Percentiles rank a stretch among this genome's conserved stretches.
Conservation (phyloP, 2,888 invertebrate genomes). For the Gnatocerus cornutus region DNA sequence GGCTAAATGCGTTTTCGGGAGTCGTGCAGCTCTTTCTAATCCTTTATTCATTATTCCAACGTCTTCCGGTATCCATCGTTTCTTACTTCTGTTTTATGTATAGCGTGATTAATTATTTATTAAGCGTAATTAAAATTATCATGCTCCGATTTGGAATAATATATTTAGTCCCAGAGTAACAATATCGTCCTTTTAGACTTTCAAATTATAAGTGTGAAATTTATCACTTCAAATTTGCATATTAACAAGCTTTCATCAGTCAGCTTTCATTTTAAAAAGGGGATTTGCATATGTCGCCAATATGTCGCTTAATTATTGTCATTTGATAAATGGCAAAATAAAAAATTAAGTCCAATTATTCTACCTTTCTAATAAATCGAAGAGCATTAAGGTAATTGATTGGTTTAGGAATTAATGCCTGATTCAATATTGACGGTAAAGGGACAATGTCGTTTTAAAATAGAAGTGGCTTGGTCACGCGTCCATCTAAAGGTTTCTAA, state of each 20-base stretch:
- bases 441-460: constrained; percentile 2
- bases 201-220: constrained; percentile 9
- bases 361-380: not conserved
- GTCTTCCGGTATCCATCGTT: constrained; percentile 13
- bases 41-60: not conserved
- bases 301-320: constrained; percentile 5
- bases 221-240: constrained; percentile 11
- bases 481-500: no score
- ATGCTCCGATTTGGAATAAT: not conserved
- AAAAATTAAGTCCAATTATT: not conserved
- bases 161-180: constrained; percentile 4
- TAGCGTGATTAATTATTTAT: constrained; percentile 1
- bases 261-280: not conserved
- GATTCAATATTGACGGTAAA: constrained; percentile 1
- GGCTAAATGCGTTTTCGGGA: constrained; percentile 2
- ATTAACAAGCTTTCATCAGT: constrained; percentile 8
- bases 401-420: constrained; percentile 8
- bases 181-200: constrained; percentile 9
- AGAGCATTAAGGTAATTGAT: constrained; percentile 6
- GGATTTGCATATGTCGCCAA: constrained; percentile 14
- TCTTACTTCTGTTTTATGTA: constrained; percentile 12
- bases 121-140: constrained; percentile 8
- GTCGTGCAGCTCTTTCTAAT: constrained; percentile 11
- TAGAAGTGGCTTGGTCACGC: no score
- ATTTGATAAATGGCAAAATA: not conserved